phyloP scores from a whole-genome alignment of 2,113 vertebrate genomes.

The Rattus rattus region DNA sequence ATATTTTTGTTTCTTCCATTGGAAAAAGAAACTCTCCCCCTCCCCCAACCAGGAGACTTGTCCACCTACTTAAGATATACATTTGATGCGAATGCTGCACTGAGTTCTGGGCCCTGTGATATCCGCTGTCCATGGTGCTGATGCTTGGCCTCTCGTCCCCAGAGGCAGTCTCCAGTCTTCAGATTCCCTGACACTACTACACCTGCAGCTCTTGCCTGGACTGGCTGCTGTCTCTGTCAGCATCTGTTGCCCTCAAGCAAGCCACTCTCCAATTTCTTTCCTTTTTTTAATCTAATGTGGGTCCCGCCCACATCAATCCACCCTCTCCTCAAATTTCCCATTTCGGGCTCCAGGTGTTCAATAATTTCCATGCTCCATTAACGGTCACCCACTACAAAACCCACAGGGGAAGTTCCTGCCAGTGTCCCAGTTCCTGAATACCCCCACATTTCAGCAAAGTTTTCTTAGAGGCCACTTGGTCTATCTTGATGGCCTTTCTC shows the following conservation, averaged over 20 bases:
- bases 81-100: background rate
- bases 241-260: background rate
- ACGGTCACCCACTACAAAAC: background rate
- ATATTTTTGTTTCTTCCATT: background rate
- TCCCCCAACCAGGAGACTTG: background rate
- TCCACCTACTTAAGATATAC: background rate
- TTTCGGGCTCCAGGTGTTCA: background rate
- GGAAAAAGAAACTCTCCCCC: background rate
- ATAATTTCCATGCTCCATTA: background rate
- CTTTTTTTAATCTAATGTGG: background rate
- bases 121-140: background rate
- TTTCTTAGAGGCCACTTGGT: background rate
- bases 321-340: background rate
- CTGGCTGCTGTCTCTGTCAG: background rate
- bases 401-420: background rate
- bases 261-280: background rate
- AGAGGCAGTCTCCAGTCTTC: background rate
- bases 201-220: background rate
- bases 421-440: background rate
- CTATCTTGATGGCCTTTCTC: background rate
- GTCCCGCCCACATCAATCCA: background rate
- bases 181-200: no score
- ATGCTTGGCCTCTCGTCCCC: no score
- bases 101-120: no score
- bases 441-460: background rate